These are phyloP conservation scores for Falco berigora DNA, from an alignment of 2,797 vertebrate species.

Conservation along the genomic window DNA sequence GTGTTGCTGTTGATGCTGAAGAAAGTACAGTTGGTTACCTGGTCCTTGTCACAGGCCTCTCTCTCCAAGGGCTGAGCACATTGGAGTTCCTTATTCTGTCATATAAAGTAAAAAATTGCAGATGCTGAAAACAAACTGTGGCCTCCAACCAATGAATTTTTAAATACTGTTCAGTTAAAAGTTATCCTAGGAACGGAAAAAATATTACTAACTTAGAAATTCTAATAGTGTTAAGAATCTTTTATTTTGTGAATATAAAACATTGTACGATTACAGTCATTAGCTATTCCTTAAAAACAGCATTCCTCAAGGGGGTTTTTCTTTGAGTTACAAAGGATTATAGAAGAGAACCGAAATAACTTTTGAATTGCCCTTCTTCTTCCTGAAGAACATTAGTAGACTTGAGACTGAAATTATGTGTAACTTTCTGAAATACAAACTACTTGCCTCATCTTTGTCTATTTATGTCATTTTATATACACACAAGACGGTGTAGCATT, in stretches of 20 bases:
- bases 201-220: neutral
- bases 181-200: fast-evolving
- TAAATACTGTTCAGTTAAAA: neutral
- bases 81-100: neutral
- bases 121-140: neutral
- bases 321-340: neutral
- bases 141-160: neutral
- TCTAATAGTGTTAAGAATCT: neutral
- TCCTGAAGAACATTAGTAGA: neutral
- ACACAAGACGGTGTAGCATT: neutral
- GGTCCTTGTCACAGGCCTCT: neutral
- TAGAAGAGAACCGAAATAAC: neutral
- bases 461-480: neutral
- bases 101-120: neutral
- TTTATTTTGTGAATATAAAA: neutral
- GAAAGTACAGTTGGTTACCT: neutral
- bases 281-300: neutral
- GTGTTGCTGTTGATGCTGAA: neutral
- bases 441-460: neutral
- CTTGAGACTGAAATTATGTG: neutral
- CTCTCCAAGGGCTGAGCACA: neutral
- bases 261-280: neutral
- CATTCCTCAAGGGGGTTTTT: neutral
- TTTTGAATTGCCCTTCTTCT: neutral
- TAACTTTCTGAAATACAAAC: neutral